phyloP scores from a whole-genome alignment of 2,888 invertebrate species.

The Dione vanillae region DNA sequence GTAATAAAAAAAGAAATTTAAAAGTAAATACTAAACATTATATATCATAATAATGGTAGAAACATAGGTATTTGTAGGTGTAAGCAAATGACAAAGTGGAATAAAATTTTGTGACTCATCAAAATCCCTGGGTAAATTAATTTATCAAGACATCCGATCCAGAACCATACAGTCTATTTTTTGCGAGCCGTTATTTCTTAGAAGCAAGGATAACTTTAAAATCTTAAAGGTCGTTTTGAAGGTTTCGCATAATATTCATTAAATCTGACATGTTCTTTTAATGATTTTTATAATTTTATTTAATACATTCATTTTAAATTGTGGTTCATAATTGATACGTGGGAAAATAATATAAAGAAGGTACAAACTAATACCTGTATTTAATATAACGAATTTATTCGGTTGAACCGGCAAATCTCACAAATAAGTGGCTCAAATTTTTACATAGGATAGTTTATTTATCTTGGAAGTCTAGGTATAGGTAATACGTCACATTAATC shows the following conservation, averaged over 20 bases:
- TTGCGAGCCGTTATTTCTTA: slow-evolving; percentile 44
- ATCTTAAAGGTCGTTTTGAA: slow-evolving; percentile 35
- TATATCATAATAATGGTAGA: background rate
- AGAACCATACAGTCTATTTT: slow-evolving; percentile 43
- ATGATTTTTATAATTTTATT: slow-evolving; percentile 2
- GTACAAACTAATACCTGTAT: too few relatives aligned
- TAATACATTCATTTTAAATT: background rate
- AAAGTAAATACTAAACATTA: too few relatives aligned
- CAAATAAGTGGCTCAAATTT: too few relatives aligned
- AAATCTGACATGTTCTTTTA: slow-evolving; percentile 9
- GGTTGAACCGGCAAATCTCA: too few relatives aligned
- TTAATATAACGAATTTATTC: too few relatives aligned
- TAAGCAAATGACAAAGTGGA: slow-evolving; percentile 19
- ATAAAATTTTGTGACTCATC: slow-evolving; percentile 37
- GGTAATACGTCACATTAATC: too few relatives aligned
- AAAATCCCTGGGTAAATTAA: slow-evolving; percentile 37
- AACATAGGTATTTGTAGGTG: background rate
- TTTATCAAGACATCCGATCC: slow-evolving; percentile 43
- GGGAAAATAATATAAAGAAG: background rate
- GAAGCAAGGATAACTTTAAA: slow-evolving; percentile 41
- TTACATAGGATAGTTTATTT: too few relatives aligned
- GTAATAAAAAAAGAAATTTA: too few relatives aligned
- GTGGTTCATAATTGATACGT: background rate
- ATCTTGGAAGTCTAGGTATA: too few relatives aligned
- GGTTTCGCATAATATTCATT: slow-evolving; percentile 14